These are phyloP conservation scores for Malurus elegans DNA, from an alignment of 2,113 vertebrate genomes.

Conservation along the genomic window DNA sequence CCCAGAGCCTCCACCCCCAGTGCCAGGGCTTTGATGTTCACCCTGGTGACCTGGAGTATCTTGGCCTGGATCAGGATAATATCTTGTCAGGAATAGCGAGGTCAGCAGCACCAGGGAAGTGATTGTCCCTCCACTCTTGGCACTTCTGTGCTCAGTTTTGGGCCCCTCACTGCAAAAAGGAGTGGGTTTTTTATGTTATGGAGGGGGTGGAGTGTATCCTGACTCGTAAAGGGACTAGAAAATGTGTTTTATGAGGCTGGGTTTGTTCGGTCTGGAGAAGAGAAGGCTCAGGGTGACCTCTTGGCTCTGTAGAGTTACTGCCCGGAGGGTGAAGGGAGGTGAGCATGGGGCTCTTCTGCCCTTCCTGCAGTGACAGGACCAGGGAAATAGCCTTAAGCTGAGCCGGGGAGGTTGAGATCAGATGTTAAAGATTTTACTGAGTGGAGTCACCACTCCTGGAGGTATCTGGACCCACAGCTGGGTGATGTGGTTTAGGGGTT, in stretches of 20 bases:
- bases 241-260: not conserved
- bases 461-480: not conserved
- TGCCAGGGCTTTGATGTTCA: rapidly evolving
- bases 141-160: not conserved
- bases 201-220: not conserved
- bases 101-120: not conserved
- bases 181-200: not conserved
- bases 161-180: not conserved
- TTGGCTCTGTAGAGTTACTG: not conserved
- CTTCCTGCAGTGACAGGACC: not conserved
- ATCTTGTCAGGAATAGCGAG: not conserved
- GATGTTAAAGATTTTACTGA: not conserved
- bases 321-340: not conserved
- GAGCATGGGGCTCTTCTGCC: too few relatives aligned
- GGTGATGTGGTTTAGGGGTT: too few relatives aligned
- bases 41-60: not conserved
- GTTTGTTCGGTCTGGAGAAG: not conserved
- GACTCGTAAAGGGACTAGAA: not conserved
- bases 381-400: not conserved
- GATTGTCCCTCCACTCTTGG: not conserved
- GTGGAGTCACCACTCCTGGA: too few relatives aligned
- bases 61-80: not conserved
- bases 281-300: not conserved
- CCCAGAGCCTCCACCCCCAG: not conserved
- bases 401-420: not conserved